Evolutionary conservation across 2,113 vertebrate genomes (phyloP).

Genomic region (Dascyllus trimaculatus): DNA sequence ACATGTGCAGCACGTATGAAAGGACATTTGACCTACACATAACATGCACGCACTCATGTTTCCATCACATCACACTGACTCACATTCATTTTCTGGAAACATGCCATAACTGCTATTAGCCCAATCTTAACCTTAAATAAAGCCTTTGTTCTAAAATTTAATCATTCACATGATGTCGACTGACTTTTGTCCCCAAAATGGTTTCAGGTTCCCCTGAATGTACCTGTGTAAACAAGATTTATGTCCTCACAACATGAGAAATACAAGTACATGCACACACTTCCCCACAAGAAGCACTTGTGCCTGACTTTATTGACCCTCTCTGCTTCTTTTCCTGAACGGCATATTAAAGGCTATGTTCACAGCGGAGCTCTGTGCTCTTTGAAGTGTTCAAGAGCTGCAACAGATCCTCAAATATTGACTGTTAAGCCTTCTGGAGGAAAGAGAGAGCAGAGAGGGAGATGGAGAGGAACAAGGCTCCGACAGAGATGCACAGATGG

Average conservation of each 20-base stretch:
- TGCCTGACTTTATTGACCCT: conserved; percentile 62
- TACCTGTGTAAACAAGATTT: conserved; percentile 9
- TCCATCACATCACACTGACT: not conserved
- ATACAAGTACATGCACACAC: conserved; percentile 8
- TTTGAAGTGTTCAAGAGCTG: conserved; percentile 79
- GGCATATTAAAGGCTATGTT: conserved; percentile 72
- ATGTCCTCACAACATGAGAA: not conserved
- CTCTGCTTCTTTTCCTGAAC: conserved; percentile 70
- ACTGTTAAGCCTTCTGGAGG: conserved; percentile 75
- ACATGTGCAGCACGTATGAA: conserved; percentile 17
- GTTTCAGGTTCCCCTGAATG: not conserved
- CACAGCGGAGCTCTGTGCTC: conserved; percentile 67
- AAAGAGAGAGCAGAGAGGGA: conserved; percentile 38
- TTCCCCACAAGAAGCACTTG: conserved; percentile 52
- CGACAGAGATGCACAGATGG: conserved; percentile 9
- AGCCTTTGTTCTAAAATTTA: not conserved
- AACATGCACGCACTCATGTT: not conserved
- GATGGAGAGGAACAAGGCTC: conserved; percentile 6
- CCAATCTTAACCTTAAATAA: not conserved
- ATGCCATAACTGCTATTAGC: no score
- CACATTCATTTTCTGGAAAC: not conserved
- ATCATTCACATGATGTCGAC: not conserved
- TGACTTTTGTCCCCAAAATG: not conserved
- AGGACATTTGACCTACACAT: conserved; percentile 33
- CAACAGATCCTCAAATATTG: conserved; percentile 83